Evolutionary conservation across 2,113 vertebrate genomes (phyloP), one percentile per base, ranked within the genome.

Genomic region (Hyperopisus bebe): DNA sequence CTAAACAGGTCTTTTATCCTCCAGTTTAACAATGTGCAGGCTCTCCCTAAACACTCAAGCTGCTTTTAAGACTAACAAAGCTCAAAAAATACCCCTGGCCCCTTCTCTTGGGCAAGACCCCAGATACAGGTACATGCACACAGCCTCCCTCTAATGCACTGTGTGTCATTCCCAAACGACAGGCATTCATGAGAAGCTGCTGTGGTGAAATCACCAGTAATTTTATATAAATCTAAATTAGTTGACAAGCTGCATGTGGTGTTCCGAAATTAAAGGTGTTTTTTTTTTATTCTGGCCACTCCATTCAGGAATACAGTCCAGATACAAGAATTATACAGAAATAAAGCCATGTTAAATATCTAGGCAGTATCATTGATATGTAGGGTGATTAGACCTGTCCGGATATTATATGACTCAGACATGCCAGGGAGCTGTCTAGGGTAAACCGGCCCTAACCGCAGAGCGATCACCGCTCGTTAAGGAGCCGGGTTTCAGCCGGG

Each of bases 1-100:
- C 48, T n/a, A 88, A 84, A 55, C 2, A 46, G 90, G 80, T 88
- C 51, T 88, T 77, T 51, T 87, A 77, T 88, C 80, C 86, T 91
- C 84, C 35, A 19, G 35, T 74, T 17, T 39, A 39, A 77, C 70
- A 77, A 77, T 39, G 15, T 35, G 70, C 31, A 39, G 31, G 31
- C 70, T 17, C 27, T 77, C 31, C 70, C 31, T 6, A 6, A 19
- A 48, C 15, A 10, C 35, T 89, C 31, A 39, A 44, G 48, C 48
- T 17, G 31, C 3, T 31, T 86, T 86, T 48, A 86, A 51, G 47
- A 27, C 17, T 50, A 50, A 86, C 24, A 53, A 27, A 46, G n/a
- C 85, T 55, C 17, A 24, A 3, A 19, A 13, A 35, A 86, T 5
- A 13, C 44, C 35, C 35, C 13, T 77, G 70, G 13, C 35, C 27